These are phyloP conservation scores for Nymphicus hollandicus DNA, from an alignment of 2,113 vertebrate species.

Conservation along the genomic window DNA sequence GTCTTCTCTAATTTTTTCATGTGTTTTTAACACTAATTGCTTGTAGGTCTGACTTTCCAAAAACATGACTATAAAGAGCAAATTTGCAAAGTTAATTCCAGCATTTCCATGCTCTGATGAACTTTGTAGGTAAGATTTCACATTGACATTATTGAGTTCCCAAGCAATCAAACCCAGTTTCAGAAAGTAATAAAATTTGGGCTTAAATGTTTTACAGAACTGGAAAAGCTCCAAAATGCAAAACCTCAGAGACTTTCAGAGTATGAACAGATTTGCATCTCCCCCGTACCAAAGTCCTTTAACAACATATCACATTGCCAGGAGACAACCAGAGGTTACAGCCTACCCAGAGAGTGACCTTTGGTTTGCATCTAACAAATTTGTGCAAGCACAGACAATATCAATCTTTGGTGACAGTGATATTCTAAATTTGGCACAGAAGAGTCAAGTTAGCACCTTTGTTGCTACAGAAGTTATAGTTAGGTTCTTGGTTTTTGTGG, in stretches of 20 bases:
- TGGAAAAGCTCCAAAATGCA: background rate
- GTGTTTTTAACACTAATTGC: background rate
- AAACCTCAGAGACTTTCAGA: background rate
- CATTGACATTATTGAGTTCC: background rate
- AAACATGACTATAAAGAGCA: background rate
- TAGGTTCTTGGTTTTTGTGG: background rate
- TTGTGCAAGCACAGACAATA: background rate
- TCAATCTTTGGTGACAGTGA: background rate
- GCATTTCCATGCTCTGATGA: background rate
- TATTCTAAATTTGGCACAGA: background rate
- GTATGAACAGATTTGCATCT: background rate
- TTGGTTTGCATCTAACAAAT: background rate
- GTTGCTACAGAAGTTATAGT: background rate
- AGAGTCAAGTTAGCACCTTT: background rate
- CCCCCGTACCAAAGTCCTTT: background rate
- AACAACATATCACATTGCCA: background rate
- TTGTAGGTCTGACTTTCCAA: background rate
- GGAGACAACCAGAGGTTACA: background rate
- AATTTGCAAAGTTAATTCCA: slow-evolving; percentile 13
- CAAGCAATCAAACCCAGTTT: background rate
- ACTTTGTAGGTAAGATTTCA: background rate
- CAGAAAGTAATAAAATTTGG: background rate
- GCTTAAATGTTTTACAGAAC: background rate
- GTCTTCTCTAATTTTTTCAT: background rate
- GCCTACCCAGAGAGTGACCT: background rate